Conservation (phyloP, 2,797 vertebrate genomes). For the Eremophila alpestris region DNA sequence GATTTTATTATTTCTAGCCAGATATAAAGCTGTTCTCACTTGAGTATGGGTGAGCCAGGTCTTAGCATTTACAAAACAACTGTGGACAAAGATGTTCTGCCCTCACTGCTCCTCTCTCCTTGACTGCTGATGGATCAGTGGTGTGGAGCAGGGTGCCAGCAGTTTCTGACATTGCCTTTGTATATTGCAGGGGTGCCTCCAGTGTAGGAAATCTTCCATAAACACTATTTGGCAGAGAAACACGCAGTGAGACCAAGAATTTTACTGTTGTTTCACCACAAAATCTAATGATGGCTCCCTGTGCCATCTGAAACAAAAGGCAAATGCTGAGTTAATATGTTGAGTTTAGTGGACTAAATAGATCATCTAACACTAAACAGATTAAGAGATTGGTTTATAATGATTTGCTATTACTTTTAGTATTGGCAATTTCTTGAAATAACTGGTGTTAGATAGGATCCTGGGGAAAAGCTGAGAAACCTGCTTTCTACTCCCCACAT, state of each 20-base stretch:
- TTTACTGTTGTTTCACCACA: background rate
- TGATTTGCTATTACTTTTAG: background rate
- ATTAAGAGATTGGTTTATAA: background rate
- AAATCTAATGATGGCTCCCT: background rate
- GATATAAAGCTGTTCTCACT: background rate
- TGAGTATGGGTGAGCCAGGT: background rate
- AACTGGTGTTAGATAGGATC: background rate
- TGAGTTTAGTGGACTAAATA: background rate
- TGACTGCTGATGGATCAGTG: background rate
- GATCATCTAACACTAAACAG: background rate
- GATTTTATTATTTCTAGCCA: background rate
- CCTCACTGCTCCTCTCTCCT: background rate
- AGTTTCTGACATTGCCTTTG: background rate
- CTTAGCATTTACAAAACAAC: background rate
- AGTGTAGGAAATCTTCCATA: background rate
- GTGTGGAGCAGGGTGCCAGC: background rate
- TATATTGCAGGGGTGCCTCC: background rate
- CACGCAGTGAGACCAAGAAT: background rate
- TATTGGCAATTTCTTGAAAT: slow-evolving; percentile 11
- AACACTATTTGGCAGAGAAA: background rate
- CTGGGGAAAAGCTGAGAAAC: background rate
- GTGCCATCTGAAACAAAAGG: background rate
- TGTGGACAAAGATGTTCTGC: background rate
- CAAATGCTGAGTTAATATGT: background rate
- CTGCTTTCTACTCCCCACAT: background rate